Conservation (phyloP, 2,113 vertebrate genomes). For the Uropsilus gracilis region DNA sequence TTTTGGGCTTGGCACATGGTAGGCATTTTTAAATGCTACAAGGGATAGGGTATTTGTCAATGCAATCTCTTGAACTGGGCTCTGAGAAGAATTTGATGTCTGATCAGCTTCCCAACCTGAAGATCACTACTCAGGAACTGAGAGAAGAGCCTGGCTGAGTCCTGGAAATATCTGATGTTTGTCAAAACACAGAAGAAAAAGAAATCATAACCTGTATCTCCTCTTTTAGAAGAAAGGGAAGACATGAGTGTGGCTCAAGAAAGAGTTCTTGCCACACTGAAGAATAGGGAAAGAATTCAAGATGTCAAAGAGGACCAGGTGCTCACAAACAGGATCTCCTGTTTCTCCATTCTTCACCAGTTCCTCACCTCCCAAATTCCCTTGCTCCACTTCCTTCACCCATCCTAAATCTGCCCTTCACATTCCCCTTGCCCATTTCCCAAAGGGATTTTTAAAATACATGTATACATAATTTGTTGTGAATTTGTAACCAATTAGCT, state of each 20-base stretch:
- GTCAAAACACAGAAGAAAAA: neutral
- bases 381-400: neutral
- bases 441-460: neutral
- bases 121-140: neutral
- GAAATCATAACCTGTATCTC: neutral
- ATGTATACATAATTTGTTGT: neutral
- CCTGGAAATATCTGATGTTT: neutral
- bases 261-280: neutral
- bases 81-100: constrained; percentile 2
- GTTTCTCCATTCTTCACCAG: neutral
- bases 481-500: neutral
- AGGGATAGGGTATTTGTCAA: neutral
- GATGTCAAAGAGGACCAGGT: neutral
- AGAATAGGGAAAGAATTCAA: neutral
- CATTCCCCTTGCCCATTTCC: neutral
- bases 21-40: neutral
- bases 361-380: neutral
- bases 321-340: neutral
- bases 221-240: neutral
- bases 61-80: neutral
- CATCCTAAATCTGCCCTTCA: neutral
- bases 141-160: neutral
- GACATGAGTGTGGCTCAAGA: neutral
- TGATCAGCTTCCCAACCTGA: neutral
- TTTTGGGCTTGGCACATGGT: neutral